Evolutionary conservation across 2,888 invertebrate species (phyloP).

Genomic region (Metopia argyrocephala): DNA sequence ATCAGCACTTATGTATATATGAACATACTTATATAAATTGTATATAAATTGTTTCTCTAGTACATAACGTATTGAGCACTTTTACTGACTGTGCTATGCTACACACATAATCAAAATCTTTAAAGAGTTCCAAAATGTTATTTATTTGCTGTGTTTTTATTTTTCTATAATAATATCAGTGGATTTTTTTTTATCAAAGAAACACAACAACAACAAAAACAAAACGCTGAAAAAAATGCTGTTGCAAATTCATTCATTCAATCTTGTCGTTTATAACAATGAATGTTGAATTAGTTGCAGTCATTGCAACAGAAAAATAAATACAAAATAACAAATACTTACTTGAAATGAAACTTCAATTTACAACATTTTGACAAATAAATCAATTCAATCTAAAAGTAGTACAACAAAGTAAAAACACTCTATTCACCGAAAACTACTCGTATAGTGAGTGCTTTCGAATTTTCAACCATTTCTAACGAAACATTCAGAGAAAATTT

Average conservation of each 20-base stretch:
- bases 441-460: background rate
- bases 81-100: too few relatives aligned
- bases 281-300: background rate
- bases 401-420: background rate
- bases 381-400: background rate
- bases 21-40: too few relatives aligned
- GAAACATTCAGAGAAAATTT: background rate
- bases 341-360: background rate
- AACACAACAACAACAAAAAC: too few relatives aligned
- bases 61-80: too few relatives aligned
- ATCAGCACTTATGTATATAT: too few relatives aligned
- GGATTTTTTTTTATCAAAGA: too few relatives aligned
- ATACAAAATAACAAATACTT: background rate
- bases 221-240: background rate
- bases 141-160: too few relatives aligned
- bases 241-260: background rate
- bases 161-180: too few relatives aligned
- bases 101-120: too few relatives aligned
- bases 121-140: too few relatives aligned
- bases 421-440: background rate
- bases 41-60: too few relatives aligned
- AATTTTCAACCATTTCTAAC: background rate
- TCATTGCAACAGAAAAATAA: background rate
- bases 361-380: background rate
- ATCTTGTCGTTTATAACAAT: background rate